phyloP scores from a whole-genome alignment of 2,797 vertebrate genomes.

The Myotis daubentonii region DNA sequence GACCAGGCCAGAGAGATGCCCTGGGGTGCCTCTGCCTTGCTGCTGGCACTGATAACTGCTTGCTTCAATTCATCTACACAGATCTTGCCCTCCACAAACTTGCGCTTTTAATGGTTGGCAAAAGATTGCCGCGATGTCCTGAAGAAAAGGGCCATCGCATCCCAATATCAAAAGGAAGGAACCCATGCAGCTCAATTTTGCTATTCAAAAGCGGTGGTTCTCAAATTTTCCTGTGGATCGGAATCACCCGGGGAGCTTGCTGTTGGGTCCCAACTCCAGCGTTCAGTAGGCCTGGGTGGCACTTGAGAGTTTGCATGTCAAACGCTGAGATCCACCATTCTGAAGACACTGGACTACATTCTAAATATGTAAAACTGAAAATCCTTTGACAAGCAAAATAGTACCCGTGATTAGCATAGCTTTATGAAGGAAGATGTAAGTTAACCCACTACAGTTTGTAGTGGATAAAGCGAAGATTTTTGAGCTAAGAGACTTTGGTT shows the following conservation, averaged over 20 bases:
- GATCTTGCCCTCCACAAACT: background rate
- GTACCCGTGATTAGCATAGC: background rate
- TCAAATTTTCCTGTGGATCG: background rate
- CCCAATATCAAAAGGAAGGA: background rate
- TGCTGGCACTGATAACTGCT: too few relatives aligned
- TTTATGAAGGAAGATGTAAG: conserved; percentile 3
- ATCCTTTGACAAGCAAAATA: conserved; percentile 21
- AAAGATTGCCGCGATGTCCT: background rate
- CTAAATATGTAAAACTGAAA: conserved; percentile 32
- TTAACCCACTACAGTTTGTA: background rate
- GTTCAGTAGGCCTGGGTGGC: background rate
- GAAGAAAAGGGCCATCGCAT: background rate
- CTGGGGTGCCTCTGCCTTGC: too few relatives aligned
- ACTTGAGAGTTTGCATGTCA: conserved; percentile 43
- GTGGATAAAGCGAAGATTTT: background rate
- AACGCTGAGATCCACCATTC: background rate
- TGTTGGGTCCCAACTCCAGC: background rate
- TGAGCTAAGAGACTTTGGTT: background rate
- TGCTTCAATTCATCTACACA: too few relatives aligned
- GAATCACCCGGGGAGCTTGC: background rate
- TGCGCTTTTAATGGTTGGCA: background rate
- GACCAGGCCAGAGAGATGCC: too few relatives aligned
- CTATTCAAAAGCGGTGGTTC: background rate
- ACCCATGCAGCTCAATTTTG: background rate
- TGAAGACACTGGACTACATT: background rate